These are phyloP conservation scores for Heterocephalus glaber DNA, from an alignment of 2,113 vertebrate genomes.

Conservation along the genomic window DNA sequence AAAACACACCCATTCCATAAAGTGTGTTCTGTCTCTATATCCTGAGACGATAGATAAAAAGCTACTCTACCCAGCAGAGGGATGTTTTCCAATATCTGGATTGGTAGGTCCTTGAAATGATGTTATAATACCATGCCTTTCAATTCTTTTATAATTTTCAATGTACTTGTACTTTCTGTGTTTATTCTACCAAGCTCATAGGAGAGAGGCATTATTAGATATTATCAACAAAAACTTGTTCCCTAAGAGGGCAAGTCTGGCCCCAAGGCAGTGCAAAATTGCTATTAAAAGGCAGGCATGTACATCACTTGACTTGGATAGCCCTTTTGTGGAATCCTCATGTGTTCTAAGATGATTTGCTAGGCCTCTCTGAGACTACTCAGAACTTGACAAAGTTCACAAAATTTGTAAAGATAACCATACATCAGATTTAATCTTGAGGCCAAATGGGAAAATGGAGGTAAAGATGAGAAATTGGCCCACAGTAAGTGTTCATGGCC, in stretches of 20 bases:
- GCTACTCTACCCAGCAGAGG: background rate
- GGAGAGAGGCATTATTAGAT: background rate
- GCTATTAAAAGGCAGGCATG: background rate
- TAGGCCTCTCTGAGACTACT: background rate
- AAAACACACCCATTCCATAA: background rate
- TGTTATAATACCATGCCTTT: background rate
- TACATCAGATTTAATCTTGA: background rate
- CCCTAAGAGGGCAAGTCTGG: background rate
- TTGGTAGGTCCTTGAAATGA: background rate
- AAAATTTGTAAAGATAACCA: background rate
- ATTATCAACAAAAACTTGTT: slow-evolving; percentile 44
- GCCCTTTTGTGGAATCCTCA: background rate
- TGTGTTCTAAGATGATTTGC: background rate
- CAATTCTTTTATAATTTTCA: slow-evolving; percentile 26
- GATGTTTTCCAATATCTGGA: background rate
- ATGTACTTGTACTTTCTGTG: slow-evolving; percentile 6
- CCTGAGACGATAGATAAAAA: background rate
- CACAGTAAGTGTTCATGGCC: background rate
- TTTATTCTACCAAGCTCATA: background rate
- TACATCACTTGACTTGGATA: background rate
- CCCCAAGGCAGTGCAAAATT: background rate
- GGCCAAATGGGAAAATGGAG: background rate
- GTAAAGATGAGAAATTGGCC: background rate
- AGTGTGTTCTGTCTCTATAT: background rate
- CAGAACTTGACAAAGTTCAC: background rate